Evolutionary conservation across 1,140 invertebrate species (phyloP), one percentile per base, ranked within the genome.

Genomic region (Fopius arisanus): DNA sequence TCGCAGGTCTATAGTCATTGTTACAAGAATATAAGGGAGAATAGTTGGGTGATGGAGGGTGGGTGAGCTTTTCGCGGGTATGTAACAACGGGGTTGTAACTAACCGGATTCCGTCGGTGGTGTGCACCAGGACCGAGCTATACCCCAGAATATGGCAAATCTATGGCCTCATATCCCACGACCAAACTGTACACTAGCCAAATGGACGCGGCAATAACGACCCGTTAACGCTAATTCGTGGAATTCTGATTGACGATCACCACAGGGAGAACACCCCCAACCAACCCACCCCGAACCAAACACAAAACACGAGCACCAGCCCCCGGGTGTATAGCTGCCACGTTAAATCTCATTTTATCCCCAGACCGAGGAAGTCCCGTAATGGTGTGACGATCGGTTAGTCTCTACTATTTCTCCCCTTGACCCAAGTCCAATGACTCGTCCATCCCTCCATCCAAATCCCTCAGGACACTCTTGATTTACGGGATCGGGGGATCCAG

Each of bases 221-320:
- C 84, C 86, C 86, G 86, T 88, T 88, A 88, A 87, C 86, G 86
- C 85, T 88, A 88, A 88, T 88, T 88, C 86, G 87, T 85, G 85
- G 82, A 87, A 88, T 88, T 87, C 86, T 88, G 87, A 88, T 88
- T 87, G 87, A 88, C 87, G 87, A 86, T 75, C 79, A 74, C 72
- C 78, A 75, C 80, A 76, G 78, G 77, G 81, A 54, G 70, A 37
- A 71, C 7, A n/a, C 41, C 51, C 68, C 23, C 54, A 37, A 12
- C 33, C 54, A 7, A 37, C 33, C 7, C 33, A 37, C 33, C 33
- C 33, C 33, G 3, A 7, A 63, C 16, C 59, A 16, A 71, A 16
- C 51, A 63, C 62, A 29, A 19, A 33, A 63, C 69, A 26, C 62
- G 10, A 37, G 59, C 43, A 65, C 19, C n/a, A n/a, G n/a, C n/a